phyloP scores from a whole-genome alignment of 2,113 vertebrate genomes.

The Rhodinocichla rosea region DNA sequence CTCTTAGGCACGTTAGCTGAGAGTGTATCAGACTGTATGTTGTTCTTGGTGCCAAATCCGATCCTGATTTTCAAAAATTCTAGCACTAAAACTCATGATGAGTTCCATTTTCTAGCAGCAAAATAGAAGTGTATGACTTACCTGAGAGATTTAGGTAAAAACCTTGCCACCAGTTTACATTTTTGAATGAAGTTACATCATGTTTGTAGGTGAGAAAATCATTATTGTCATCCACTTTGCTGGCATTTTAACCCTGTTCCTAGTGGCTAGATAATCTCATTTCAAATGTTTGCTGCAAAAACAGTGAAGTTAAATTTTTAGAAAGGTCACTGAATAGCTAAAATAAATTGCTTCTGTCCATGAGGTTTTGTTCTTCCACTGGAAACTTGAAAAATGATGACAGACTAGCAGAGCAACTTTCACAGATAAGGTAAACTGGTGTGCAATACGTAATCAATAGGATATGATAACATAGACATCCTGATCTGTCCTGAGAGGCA shows the following conservation, averaged over 20 bases:
- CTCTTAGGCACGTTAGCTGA: not conserved
- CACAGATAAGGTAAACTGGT: not conserved
- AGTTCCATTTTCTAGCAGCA: not conserved
- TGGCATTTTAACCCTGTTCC: not conserved
- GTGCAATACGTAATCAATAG: not conserved
- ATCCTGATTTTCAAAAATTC: not conserved
- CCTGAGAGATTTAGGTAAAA: not conserved
- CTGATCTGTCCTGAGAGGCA: not conserved
- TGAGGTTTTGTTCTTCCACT: not conserved
- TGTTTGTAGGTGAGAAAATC: not conserved
- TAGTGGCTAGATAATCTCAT: not conserved
- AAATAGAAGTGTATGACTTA: not conserved
- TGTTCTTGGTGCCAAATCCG: slow-evolving; percentile 31
- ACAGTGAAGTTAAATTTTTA: not conserved
- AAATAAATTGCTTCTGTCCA: not conserved
- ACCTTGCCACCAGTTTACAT: not conserved
- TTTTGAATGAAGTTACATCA: not conserved
- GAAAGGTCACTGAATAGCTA: not conserved
- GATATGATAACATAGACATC: not conserved
- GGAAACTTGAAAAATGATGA: not conserved
- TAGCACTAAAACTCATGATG: not conserved
- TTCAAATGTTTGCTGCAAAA: not conserved
- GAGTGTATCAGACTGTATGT: not conserved
- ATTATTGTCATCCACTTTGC: not conserved
- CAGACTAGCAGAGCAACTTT: not conserved